Evolutionary conservation across 1,140 invertebrate genomes (phyloP).

Genomic region (Mamestra configurata): DNA sequence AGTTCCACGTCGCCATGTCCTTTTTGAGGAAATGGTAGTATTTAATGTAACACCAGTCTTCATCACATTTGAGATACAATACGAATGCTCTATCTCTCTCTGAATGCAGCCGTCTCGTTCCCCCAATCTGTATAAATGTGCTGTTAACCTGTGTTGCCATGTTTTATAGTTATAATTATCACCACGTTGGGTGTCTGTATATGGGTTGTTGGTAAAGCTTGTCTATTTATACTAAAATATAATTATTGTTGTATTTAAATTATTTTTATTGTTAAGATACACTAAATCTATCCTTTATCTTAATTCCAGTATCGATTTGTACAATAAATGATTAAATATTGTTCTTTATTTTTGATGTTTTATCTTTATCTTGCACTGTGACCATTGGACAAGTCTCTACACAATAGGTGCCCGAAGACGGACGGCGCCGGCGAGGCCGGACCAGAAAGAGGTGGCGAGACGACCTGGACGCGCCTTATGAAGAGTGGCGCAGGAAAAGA

Average conservation of each 20-base stretch:
- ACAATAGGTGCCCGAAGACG: too few relatives aligned
- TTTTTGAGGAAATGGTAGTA: not conserved
- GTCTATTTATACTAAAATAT: slow-evolving; percentile 70
- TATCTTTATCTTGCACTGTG: slow-evolving; percentile 27
- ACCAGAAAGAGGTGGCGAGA: too few relatives aligned
- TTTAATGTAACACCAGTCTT: not conserved
- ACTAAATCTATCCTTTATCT: slow-evolving; percentile 78
- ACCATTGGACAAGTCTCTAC: too few relatives aligned
- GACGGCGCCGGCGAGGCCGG: too few relatives aligned
- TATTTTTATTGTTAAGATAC: slow-evolving; percentile 76
- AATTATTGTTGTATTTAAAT: slow-evolving; percentile 71
- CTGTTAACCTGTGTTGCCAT: slow-evolving; percentile 57
- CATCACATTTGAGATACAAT: slow-evolving; percentile 1
- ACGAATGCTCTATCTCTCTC: slow-evolving; percentile 3
- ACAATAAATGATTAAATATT: slow-evolving; percentile 81
- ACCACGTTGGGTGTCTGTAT: slow-evolving; percentile 74
- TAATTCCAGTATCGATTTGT: slow-evolving; percentile 85
- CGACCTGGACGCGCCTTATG: too few relatives aligned
- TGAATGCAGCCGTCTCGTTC: not conserved
- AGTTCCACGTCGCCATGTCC: not conserved
- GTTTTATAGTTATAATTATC: slow-evolving; percentile 60
- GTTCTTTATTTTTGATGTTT: slow-evolving; percentile 66
- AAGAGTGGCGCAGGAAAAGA: too few relatives aligned
- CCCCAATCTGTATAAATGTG: slow-evolving; percentile 26
- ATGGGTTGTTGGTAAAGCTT: slow-evolving; percentile 79